A percentile compares a stretch with the other conserved stretches of the same genome.
Evolutionary conservation across 2,113 vertebrate species (phyloP).

Genomic region (Pimephales promelas): DNA sequence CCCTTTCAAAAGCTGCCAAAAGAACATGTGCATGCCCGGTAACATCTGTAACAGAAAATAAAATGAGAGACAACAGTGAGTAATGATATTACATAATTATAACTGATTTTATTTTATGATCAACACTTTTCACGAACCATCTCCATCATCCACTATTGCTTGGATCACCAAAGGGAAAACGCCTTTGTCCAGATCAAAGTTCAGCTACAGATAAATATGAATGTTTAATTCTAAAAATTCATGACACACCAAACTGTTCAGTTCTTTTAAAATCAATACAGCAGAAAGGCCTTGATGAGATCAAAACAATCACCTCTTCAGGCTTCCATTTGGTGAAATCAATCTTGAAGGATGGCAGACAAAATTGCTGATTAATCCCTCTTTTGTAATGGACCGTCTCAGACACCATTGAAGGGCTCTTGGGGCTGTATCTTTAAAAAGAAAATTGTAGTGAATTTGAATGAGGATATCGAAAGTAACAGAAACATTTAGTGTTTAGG

Average conservation of each 20-base stretch:
- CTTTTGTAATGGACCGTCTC: conserved; percentile 97
- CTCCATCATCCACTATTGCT: conserved; percentile 93
- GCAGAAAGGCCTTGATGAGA: neutral
- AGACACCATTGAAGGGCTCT: conserved; percentile 84
- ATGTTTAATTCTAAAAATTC: neutral
- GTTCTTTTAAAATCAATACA: neutral
- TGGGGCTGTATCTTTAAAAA: conserved; percentile 87
- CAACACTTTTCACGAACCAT: conserved; percentile 77
- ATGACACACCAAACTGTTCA: neutral
- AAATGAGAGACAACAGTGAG: conserved; percentile 40
- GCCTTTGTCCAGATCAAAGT: conserved; percentile 94
- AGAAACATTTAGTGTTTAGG: too few species aligned
- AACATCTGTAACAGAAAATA: conserved; percentile 78
- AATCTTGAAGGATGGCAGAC: conserved; percentile 94
- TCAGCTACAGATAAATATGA: conserved; percentile 76
- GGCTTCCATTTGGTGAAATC: conserved; percentile 97
- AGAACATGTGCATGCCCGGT: conserved; percentile 95
- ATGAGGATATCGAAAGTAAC: too few species aligned
- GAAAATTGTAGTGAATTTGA: conserved; percentile 1
- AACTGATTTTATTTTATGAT: neutral
- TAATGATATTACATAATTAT: neutral
- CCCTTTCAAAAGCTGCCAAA: conserved; percentile 95
- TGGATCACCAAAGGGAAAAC: conserved; percentile 95
- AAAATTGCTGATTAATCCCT: conserved; percentile 96
- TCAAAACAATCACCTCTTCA: conserved; percentile 84